Base-by-base conservation (phyloP, 2,797 vertebrate genomes). In the Discoglossus pictus region DNA sequence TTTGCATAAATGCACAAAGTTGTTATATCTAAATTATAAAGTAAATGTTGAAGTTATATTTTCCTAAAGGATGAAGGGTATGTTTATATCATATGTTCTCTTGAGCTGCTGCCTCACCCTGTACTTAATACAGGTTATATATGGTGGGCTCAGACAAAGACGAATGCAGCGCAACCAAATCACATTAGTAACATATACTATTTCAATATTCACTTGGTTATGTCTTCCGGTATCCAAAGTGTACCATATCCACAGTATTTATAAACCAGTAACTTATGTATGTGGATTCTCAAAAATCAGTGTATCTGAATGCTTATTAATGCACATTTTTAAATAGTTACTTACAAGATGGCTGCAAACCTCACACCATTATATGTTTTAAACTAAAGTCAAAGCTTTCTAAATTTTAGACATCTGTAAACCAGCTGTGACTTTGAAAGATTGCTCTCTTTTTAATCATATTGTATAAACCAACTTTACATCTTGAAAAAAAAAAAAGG, bases 1-100 rank as follows among this genome's bases (percentile, higher is more conserved):
- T 91, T 91, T 91, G 89, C 87, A 89, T 86, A 91, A 80, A 85
- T 74, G 82, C 89, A 89, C 85, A 89, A 82, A 85, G 84, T 73
- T 88, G 86, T 84, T 87, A 85, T 90, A 87, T 86, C 86, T 88
- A 90, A 88, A 89, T 90, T 89, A 90, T 89, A 87, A 86, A 67
- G 83, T 83, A 82, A 85, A 84, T 78, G 80, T 47, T 83, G 83
- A 79, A 80, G 83, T 86, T 87, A 72, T 89, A 87, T 90, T 89
- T 90, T 88, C 86, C 88, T 88, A 7, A 13, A 44, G 20, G 62
- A 79, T 73, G 78, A 77, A 74, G 75, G 54, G 74, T 76, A 78
- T 62, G 65, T 87, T 83, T 80, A 75, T 87, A 84, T 76, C 68
- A 74, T 80, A 69, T 73, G 38, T 80, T 74, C 77, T 81, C 43